phyloP scores from a whole-genome alignment of 2,888 invertebrate species.

The Hipparchia sbordonii region DNA sequence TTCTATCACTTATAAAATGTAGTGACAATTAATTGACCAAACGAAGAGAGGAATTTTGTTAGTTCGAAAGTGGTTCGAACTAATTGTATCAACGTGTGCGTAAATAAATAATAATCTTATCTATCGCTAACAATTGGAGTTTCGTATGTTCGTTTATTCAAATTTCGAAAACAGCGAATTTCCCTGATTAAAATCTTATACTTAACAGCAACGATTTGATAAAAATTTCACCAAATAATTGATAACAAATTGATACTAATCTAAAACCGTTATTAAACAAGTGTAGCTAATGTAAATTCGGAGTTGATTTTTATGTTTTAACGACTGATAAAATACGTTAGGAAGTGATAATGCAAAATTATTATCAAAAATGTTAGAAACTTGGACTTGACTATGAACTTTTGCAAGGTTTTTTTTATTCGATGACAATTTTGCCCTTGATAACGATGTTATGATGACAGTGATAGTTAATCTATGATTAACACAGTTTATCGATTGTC shows the following conservation, averaged over 20 bases:
- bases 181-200: neutral
- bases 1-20: no score
- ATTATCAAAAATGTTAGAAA: neutral
- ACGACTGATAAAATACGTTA: neutral
- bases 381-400: slow-evolving; percentile 5
- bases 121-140: neutral
- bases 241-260: neutral
- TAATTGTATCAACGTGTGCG: neutral
- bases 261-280: slow-evolving; percentile 19
- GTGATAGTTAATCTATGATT: no score
- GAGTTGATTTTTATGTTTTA: slow-evolving; percentile 18
- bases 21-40: no score
- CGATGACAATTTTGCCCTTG: no score
- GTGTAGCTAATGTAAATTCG: slow-evolving; percentile 15
- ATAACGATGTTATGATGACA: no score
- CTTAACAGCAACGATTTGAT: slow-evolving; percentile 1
- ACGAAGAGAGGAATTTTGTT: no score
- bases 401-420: neutral
- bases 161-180: neutral
- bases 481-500: no score
- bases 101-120: neutral
- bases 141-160: neutral
- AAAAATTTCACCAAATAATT: neutral
- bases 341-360: neutral
- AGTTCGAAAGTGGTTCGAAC: no score